Conservation (phyloP, 2,888 invertebrate genomes). For the Cheilosia urbana region DNA sequence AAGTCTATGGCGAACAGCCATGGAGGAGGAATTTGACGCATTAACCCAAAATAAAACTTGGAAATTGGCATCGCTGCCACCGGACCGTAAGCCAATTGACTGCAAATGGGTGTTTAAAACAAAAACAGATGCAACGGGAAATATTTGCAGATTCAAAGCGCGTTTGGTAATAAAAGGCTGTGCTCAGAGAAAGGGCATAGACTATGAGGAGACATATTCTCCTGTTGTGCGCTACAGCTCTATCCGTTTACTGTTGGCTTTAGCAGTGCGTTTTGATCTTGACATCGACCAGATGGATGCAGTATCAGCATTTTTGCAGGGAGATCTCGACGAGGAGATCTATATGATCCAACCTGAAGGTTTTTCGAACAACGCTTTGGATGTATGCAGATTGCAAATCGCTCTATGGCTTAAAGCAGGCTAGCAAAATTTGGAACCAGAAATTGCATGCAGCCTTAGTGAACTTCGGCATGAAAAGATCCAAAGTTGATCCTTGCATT, state of each 20-base stretch:
- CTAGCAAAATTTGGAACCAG: conserved; percentile 50
- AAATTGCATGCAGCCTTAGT: conserved; percentile 21
- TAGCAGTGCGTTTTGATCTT: conserved; percentile 34
- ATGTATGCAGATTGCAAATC: background rate
- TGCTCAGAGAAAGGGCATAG: no score
- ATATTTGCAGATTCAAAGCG: no score
- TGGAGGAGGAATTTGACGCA: no score
- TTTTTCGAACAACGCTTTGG: background rate
- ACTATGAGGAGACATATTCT: no score
- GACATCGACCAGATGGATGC: conserved; percentile 42
- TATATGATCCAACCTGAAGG: background rate
- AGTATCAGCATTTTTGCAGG: conserved; percentile 26
- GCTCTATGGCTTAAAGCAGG: conserved; percentile 62
- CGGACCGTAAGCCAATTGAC: no score
- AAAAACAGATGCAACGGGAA: no score
- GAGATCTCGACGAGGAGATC: conserved; percentile 19
- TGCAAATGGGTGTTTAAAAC: no score
- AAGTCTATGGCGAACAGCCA: no score
- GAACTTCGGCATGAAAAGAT: conserved; percentile 2
- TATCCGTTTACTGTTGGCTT: conserved; percentile 4
- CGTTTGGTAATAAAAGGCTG: background rate
- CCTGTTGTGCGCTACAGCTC: no score
- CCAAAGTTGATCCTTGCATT: conserved; percentile 31
- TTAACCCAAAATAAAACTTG: no score
- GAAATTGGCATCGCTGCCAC: no score